phyloP scores from a whole-genome alignment of 2,113 vertebrate species.

The Dissostichus mawsoni region DNA sequence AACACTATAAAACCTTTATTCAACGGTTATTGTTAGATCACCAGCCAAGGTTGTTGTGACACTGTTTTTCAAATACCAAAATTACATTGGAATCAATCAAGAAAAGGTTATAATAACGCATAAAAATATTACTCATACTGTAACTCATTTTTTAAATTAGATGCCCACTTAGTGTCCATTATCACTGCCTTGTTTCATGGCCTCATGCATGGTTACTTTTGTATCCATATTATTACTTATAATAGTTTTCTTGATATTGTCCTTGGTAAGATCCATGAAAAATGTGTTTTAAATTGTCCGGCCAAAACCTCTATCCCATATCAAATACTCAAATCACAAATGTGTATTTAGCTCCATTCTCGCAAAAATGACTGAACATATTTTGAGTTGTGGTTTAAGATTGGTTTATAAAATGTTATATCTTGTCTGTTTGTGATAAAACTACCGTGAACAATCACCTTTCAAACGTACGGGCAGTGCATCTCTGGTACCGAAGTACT shows the following conservation, averaged over 20 bases:
- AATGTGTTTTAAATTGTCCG: background rate
- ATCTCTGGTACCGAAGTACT: constrained; percentile 3
- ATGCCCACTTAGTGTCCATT: constrained; percentile 59
- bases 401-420: background rate
- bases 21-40: background rate
- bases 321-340: constrained; percentile 7
- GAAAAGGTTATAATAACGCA: constrained; percentile 22
- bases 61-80: background rate
- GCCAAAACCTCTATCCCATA: background rate
- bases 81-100: background rate
- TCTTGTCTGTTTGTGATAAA: background rate
- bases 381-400: background rate
- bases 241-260: constrained; percentile 26
- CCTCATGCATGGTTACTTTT: constrained; percentile 49
- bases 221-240: constrained; percentile 50
- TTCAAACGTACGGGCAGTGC: background rate
- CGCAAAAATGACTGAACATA: background rate
- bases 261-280: constrained; percentile 12
- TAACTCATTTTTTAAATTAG: constrained; percentile 44
- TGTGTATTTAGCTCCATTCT: background rate
- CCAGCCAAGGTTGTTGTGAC: constrained; percentile 18
- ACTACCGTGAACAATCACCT: background rate
- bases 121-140: constrained; percentile 23
- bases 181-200: constrained; percentile 68
- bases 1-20: background rate